These are phyloP conservation scores for Tholera decimalis DNA, from an alignment of 2,888 invertebrate genomes.

Conservation along the genomic window DNA sequence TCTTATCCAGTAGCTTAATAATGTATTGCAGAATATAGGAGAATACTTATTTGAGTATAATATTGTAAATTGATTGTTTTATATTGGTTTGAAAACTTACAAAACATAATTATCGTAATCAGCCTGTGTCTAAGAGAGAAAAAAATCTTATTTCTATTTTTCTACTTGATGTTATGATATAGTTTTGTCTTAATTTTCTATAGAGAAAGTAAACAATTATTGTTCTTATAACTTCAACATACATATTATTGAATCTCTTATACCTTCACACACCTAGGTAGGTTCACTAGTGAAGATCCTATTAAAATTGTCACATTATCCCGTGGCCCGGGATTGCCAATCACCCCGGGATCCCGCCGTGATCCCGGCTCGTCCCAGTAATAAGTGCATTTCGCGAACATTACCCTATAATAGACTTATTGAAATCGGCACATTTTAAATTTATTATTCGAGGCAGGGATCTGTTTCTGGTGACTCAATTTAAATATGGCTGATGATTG, in stretches of 20 bases:
- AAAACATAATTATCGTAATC: too few species aligned
- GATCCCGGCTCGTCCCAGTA: slow-evolving; percentile 75
- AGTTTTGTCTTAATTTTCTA: not conserved
- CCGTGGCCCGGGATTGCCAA: slow-evolving; percentile 81
- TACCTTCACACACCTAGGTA: slow-evolving; percentile 47
- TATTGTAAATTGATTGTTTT: too few species aligned
- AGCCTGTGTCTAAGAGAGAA: too few species aligned
- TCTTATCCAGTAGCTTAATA: too few species aligned
- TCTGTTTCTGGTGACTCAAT: slow-evolving; percentile 41
- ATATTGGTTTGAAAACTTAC: too few species aligned
- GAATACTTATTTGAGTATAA: too few species aligned
- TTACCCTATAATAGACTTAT: slow-evolving; percentile 61
- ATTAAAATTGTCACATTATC: slow-evolving; percentile 79
- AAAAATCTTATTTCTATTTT: too few species aligned
- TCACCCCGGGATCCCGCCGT: slow-evolving; percentile 80
- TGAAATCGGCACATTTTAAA: slow-evolving; percentile 59
- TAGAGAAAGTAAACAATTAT: not conserved
- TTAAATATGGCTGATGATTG: slow-evolving; percentile 37
- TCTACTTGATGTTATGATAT: too few species aligned
- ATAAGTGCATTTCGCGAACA: slow-evolving; percentile 75
- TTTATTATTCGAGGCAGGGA: slow-evolving; percentile 43
- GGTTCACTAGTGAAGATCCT: slow-evolving; percentile 65
- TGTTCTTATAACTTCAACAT: not conserved
- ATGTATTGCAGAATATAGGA: too few species aligned
- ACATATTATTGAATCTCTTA: not conserved